phyloP scores from a whole-genome alignment of 37 sponge, comb jelly and placozoan species.

The Beroe ovata region DNA sequence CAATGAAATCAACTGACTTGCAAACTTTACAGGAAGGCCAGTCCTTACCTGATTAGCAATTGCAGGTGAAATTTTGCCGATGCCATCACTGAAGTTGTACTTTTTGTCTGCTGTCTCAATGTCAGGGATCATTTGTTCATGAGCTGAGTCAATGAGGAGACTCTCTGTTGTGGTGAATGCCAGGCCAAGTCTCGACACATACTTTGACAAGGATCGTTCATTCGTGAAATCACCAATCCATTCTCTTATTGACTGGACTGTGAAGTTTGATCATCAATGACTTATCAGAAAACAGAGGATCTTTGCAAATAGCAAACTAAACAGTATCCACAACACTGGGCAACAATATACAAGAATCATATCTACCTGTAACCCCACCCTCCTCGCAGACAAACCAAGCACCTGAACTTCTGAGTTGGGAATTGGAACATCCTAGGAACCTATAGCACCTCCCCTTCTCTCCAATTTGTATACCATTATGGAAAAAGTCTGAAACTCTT shows the following conservation, averaged over 20 bases:
- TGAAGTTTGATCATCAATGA: no score
- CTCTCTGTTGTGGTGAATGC: constrained; percentile 66
- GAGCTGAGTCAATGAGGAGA: background rate
- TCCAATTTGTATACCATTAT: constrained; percentile 54
- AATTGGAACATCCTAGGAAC: constrained; percentile 58
- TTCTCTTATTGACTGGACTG: constrained; percentile 41
- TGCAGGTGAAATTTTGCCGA: constrained; percentile 55
- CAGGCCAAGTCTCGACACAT: constrained; percentile 67
- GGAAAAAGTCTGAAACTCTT: constrained; percentile 49
- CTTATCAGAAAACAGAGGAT: no score
- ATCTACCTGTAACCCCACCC: constrained; percentile 4
- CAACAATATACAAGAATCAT: no score
- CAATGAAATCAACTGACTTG: no score
- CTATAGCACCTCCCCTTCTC: constrained; percentile 21
- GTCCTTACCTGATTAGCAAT: constrained; percentile 2
- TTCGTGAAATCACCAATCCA: constrained; percentile 69
- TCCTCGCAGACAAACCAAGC: constrained; percentile 59
- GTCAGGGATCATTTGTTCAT: constrained; percentile 38
- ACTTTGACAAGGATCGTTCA: constrained; percentile 47
- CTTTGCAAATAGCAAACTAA: no score
- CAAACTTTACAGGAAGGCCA: no score
- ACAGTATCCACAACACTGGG: no score
- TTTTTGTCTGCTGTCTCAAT: constrained; percentile 52
- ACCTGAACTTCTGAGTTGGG: constrained; percentile 38
- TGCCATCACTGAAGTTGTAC: constrained; percentile 65